Evolutionary conservation across 2,113 vertebrate species (phyloP).

Genomic region (Chaetodon auriga): DNA sequence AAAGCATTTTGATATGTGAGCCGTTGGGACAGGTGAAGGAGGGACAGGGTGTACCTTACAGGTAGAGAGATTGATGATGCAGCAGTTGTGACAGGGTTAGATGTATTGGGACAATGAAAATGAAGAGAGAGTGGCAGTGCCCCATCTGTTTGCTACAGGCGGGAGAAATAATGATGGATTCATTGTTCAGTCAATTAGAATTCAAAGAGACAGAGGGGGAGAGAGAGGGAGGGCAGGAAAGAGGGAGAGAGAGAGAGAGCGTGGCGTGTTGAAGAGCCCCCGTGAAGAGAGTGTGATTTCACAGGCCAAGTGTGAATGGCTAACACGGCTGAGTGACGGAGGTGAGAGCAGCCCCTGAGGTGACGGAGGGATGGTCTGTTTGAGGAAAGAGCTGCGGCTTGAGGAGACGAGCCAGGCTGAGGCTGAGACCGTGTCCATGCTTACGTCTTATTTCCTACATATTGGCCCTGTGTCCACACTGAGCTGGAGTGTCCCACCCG

Average conservation of each 20-base stretch:
- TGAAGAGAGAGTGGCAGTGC: conserved; percentile 36
- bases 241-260: conserved; percentile 20
- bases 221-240: conserved; percentile 14
- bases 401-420: neutral
- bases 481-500: neutral
- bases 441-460: neutral
- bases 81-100: conserved; percentile 22
- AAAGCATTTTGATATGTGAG: conserved; percentile 6
- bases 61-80: conserved; percentile 46
- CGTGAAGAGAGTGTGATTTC: conserved; percentile 79
- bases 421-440: neutral
- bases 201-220: conserved; percentile 43
- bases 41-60: conserved; percentile 4
- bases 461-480: neutral
- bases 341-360: conserved; percentile 69
- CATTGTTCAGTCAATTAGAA: conserved; percentile 61
- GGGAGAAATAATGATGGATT: conserved; percentile 56
- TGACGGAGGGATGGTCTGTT: conserved; percentile 54
- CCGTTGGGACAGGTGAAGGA: conserved; percentile 28
- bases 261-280: conserved; percentile 63
- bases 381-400: conserved; percentile 31
- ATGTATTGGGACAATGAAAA: conserved; percentile 53
- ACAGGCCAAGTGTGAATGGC: conserved; percentile 80
- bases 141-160: conserved; percentile 68
- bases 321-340: conserved; percentile 71